Evolutionary conservation across 2,888 invertebrate genomes (phyloP).

Genomic region (Leptopilina syphax): DNA sequence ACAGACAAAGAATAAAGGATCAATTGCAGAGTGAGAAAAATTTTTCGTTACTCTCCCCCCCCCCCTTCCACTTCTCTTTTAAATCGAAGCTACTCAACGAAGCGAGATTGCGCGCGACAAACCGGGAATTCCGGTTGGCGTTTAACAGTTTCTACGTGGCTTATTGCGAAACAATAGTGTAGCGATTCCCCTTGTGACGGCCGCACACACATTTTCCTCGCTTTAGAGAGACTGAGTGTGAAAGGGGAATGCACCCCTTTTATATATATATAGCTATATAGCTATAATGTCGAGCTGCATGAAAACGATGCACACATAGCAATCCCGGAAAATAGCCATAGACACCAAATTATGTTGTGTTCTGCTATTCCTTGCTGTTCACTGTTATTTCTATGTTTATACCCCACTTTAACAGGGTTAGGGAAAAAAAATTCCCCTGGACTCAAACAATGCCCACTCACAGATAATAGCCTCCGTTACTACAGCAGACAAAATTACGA

Average conservation of each 20-base stretch:
- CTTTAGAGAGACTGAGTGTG: conserved; percentile 29
- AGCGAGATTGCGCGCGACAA: conserved; percentile 33
- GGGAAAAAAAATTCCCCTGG: not conserved
- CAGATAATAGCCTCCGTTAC: conserved; percentile 12
- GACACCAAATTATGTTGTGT: not conserved
- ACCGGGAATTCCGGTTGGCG: conserved; percentile 37
- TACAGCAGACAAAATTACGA: conserved; percentile 27
- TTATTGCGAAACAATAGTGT: conserved; percentile 43
- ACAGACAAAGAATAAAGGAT: not conserved
- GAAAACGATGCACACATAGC: conserved; percentile 16
- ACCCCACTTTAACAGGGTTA: conserved; percentile 9
- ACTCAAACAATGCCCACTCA: conserved; percentile 14
- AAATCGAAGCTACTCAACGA: conserved; percentile 32
- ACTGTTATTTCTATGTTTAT: conserved; percentile 13
- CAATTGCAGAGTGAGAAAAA: not conserved
- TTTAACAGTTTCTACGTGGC: conserved; percentile 40
- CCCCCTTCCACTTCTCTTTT: not conserved
- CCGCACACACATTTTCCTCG: conserved; percentile 28
- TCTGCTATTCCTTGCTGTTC: conserved; percentile 34
- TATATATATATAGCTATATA: not conserved
- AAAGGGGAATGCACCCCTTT: conserved; percentile 20
- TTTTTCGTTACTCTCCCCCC: not conserved
- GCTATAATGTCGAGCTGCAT: conserved; percentile 7
- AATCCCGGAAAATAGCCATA: conserved; percentile 34
- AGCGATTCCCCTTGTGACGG: conserved; percentile 6